Conservation (phyloP, 2,113 vertebrate species). For the Brachyhypopomus occidentalis region DNA sequence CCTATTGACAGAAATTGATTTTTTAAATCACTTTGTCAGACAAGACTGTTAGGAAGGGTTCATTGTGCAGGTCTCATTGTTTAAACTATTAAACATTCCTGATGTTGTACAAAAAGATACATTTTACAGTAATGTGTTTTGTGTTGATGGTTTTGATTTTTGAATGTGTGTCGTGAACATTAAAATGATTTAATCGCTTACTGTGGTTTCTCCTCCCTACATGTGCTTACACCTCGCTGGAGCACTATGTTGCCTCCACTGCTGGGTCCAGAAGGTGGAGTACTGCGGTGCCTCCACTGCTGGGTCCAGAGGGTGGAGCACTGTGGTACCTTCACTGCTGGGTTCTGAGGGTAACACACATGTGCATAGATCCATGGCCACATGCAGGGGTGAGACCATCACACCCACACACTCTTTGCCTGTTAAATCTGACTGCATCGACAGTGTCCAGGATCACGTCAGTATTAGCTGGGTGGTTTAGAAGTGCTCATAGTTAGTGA, state of each 20-base stretch:
- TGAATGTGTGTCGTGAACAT: constrained; percentile 42
- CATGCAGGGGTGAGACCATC: no score
- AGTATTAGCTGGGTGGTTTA: no score
- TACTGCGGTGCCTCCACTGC: no score
- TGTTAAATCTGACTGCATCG: no score
- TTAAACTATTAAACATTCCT: not conserved
- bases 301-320: not conserved
- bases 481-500: no score
- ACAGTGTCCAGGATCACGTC: no score
- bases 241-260: not conserved
- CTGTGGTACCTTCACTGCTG: no score
- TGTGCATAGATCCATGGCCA: no score
- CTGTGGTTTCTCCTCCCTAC: not conserved
- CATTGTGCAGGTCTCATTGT: not conserved
- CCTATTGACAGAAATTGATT: not conserved
- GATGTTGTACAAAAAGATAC: constrained; percentile 15
- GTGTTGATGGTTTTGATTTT: constrained; percentile 31
- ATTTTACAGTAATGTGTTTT: constrained; percentile 18
- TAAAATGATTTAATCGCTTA: constrained; percentile 29
- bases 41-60: not conserved
- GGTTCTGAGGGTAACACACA: no score
- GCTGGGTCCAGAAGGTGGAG: not conserved
- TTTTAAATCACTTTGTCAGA: not conserved
- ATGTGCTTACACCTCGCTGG: not conserved
- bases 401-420: no score